Conservation (phyloP, 2,797 vertebrate genomes). For the Prunella strophiata region DNA sequence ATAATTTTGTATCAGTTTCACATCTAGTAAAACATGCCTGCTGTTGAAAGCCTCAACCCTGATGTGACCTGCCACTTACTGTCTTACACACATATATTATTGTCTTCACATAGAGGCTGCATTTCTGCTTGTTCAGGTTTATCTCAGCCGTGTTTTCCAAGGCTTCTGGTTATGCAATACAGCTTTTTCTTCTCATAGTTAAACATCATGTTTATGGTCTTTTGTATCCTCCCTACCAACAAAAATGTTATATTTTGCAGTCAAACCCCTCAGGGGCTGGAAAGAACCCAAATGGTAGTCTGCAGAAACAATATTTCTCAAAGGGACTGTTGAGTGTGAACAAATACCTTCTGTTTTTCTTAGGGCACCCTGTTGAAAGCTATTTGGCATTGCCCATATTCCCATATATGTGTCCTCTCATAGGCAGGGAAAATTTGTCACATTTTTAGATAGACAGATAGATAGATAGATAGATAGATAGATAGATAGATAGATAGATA, state of each 20-base stretch:
- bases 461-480: neutral
- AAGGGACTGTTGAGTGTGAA: slow-evolving; percentile 58
- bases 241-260: slow-evolving; percentile 38
- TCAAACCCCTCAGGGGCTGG: slow-evolving; percentile 39
- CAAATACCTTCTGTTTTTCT: slow-evolving; percentile 54
- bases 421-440: neutral
- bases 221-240: neutral
- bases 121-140: neutral
- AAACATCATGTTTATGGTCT: slow-evolving; percentile 1
- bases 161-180: neutral
- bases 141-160: neutral
- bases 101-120: neutral
- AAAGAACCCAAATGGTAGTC: slow-evolving; percentile 49
- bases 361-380: slow-evolving; percentile 52
- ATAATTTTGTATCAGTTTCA: neutral
- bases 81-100: neutral
- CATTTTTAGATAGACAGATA: neutral
- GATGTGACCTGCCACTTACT: neutral
- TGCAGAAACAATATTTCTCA: slow-evolving; percentile 53
- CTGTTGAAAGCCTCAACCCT: neutral
- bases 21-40: neutral
- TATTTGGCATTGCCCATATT: slow-evolving; percentile 32
- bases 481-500: neutral
- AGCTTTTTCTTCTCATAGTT: neutral
- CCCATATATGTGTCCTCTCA: neutral